Evolutionary conservation across 2,113 vertebrate species (phyloP).

Genomic region (Pseudorectes ferrugineus): DNA sequence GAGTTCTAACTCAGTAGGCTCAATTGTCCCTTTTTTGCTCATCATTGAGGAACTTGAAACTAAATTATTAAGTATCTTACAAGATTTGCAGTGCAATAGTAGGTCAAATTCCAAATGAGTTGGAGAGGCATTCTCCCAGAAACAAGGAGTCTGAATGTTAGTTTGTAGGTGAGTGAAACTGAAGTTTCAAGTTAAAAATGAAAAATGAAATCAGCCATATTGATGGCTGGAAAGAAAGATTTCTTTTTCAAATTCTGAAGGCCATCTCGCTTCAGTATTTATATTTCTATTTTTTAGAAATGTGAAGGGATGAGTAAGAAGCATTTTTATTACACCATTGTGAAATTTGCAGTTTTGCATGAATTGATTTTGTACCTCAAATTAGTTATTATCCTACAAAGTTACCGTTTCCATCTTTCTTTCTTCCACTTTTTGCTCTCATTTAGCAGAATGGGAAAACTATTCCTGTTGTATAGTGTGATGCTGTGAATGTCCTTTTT

Average conservation of each 20-base stretch:
- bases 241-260: neutral
- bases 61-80: neutral
- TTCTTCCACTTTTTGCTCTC: neutral
- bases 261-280: neutral
- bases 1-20: neutral
- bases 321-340: neutral
- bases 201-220: neutral
- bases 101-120: neutral
- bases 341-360: neutral
- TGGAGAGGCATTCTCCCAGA: neutral
- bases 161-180: neutral
- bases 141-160: neutral
- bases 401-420: neutral
- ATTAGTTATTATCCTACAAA: neutral
- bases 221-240: neutral
- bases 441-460: neutral
- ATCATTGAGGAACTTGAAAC: neutral
- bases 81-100: neutral
- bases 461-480: constrained; percentile 9
- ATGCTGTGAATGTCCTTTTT: neutral
- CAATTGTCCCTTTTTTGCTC: neutral
- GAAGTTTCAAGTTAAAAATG: neutral
- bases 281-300: neutral
- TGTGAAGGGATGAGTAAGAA: neutral
- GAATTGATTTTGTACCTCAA: neutral